Conservation (phyloP, 1,140 invertebrate species). For the Cyclina sinensis region DNA sequence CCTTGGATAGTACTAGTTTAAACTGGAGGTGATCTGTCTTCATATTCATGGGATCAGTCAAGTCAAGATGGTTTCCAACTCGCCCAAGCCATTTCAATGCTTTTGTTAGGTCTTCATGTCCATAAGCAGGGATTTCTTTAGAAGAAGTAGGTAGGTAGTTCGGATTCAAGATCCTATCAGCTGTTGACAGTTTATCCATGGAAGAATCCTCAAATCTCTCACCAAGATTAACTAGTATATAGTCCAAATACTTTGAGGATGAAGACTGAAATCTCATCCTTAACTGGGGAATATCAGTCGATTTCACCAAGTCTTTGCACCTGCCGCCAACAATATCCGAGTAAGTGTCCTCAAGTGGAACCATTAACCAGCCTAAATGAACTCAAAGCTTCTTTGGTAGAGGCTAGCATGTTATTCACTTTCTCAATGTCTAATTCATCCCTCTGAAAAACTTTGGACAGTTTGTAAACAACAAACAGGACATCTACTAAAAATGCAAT, state of each 20-base stretch:
- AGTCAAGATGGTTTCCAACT: not conserved
- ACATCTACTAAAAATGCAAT: constrained; percentile 44
- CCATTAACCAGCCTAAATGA: not conserved
- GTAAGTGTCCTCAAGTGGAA: not conserved
- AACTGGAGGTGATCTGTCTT: not conserved
- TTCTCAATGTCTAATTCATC: constrained; percentile 29
- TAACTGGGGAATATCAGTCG: not conserved
- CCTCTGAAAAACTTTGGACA: constrained; percentile 32
- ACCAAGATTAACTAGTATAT: not conserved
- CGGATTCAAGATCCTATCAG: constrained; percentile 14
- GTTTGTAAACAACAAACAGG: constrained; percentile 17
- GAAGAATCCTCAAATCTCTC: constrained; percentile 31
- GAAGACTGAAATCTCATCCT: constrained; percentile 12
- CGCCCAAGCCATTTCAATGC: constrained; percentile 3
- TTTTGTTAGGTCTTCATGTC: constrained; percentile 1
- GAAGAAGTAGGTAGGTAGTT: not conserved
- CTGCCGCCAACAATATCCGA: not conserved
- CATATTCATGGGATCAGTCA: not conserved
- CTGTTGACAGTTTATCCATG: constrained; percentile 1
- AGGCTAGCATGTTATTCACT: not conserved
- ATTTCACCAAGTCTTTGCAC: not conserved
- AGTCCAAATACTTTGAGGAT: not conserved
- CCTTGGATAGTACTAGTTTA: too few relatives aligned
- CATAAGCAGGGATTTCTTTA: not conserved
- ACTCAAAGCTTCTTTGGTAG: not conserved